Evolutionary conservation across 1,140 invertebrate species (phyloP).

Genomic region (Pentalonia nigronervosa): DNA sequence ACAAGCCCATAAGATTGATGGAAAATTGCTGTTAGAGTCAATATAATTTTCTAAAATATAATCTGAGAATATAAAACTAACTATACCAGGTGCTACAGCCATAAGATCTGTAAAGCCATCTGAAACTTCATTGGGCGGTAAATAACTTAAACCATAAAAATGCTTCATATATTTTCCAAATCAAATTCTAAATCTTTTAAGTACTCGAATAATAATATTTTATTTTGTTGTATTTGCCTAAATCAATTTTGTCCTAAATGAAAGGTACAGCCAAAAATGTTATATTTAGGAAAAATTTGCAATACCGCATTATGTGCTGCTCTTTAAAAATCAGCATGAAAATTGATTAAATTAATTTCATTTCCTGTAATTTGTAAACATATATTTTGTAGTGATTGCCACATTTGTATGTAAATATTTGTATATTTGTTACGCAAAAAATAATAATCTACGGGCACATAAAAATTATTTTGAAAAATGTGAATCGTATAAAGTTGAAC

Average conservation of each 20-base stretch:
- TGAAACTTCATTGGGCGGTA: not conserved
- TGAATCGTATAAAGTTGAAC: too few relatives aligned
- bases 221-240: not conserved
- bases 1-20: not conserved
- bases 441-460: not conserved
- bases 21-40: not conserved
- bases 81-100: too few relatives aligned
- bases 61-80: not conserved
- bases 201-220: not conserved
- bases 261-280: not conserved
- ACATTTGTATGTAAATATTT: not conserved
- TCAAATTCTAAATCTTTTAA: not conserved
- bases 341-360: not conserved
- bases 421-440: not conserved
- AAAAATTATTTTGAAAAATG: too few relatives aligned
- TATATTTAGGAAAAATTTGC: not conserved
- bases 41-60: slow-evolving; percentile 16
- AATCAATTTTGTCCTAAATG: not conserved
- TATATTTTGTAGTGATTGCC: not conserved
- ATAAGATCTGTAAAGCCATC: not conserved
- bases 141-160: slow-evolving; percentile 3
- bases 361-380: not conserved
- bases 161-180: not conserved
- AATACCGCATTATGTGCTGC: not conserved
- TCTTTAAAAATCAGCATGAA: not conserved